Conservation (phyloP, 35 echinoderm and acorn worm genomes). For the Strongylocentrotus purpuratus region DNA sequence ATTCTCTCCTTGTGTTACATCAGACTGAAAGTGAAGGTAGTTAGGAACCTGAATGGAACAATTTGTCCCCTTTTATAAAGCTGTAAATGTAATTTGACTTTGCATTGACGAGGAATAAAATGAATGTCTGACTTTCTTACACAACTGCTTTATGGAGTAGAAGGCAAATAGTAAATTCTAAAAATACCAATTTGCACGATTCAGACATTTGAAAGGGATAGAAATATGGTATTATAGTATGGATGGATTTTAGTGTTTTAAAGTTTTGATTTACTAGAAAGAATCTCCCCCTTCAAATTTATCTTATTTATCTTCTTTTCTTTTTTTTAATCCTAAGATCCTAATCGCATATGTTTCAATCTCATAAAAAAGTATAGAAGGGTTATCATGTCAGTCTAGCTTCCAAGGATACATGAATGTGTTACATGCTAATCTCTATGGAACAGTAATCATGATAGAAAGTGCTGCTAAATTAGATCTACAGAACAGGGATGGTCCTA, state of each 20-base stretch:
- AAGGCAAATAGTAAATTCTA: too few relatives aligned
- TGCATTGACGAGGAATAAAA: too few relatives aligned
- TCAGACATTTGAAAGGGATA: not conserved
- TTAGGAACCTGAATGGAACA: not conserved
- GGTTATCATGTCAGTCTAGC: slow-evolving; percentile 6
- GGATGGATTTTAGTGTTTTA: not conserved
- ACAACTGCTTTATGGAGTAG: too few relatives aligned
- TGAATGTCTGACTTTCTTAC: too few relatives aligned
- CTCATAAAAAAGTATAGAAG: too few relatives aligned
- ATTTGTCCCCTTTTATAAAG: not conserved
- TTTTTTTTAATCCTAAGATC: too few relatives aligned
- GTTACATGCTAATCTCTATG: not conserved
- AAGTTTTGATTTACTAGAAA: not conserved
- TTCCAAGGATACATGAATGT: not conserved
- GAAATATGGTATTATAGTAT: not conserved
- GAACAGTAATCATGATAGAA: not conserved
- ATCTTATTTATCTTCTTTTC: too few relatives aligned
- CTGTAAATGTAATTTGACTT: too few relatives aligned
- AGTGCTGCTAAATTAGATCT: not conserved
- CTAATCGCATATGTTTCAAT: too few relatives aligned
- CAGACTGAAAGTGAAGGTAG: not conserved
- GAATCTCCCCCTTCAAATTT: too few relatives aligned
- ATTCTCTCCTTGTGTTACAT: not conserved
- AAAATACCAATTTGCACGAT: not conserved
- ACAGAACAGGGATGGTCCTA: not conserved